These are phyloP conservation scores for Mandrillus leucophaeus DNA, from an alignment of 2,113 vertebrate genomes.

Conservation along the genomic window DNA sequence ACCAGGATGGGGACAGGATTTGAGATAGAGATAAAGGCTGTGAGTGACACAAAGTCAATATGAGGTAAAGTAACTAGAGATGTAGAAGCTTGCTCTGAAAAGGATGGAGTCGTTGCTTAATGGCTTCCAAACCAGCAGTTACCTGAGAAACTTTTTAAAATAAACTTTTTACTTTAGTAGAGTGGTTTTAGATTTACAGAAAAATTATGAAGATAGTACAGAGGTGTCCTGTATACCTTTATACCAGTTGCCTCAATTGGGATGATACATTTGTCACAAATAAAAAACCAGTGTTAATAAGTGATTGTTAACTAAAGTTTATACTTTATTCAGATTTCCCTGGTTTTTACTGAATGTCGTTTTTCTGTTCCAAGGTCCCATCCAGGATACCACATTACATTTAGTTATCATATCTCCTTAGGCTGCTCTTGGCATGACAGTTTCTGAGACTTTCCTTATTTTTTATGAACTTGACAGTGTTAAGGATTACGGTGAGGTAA, in stretches of 20 bases:
- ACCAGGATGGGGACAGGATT: neutral
- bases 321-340: neutral
- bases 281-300: neutral
- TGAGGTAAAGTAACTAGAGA: neutral
- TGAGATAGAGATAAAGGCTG: neutral
- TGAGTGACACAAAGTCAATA: neutral
- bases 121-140: neutral
- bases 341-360: neutral
- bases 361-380: neutral
- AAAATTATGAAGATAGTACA: neutral
- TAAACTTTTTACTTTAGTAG: neutral
- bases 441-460: neutral
- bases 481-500: neutral
- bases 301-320: neutral
- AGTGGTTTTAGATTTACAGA: neutral
- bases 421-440: neutral
- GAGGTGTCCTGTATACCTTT: neutral
- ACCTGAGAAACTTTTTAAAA: neutral
- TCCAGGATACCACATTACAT: neutral
- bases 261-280: too few species aligned
- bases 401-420: neutral
- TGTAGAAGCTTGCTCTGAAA: neutral
- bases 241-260: neutral
- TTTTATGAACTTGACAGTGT: neutral
- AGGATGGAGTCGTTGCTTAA: neutral